Percentiles rank a stretch among this genome's conserved stretches.
phyloP scores from a whole-genome alignment of 2,113 vertebrate species.

The Terrapene triunguis region DNA sequence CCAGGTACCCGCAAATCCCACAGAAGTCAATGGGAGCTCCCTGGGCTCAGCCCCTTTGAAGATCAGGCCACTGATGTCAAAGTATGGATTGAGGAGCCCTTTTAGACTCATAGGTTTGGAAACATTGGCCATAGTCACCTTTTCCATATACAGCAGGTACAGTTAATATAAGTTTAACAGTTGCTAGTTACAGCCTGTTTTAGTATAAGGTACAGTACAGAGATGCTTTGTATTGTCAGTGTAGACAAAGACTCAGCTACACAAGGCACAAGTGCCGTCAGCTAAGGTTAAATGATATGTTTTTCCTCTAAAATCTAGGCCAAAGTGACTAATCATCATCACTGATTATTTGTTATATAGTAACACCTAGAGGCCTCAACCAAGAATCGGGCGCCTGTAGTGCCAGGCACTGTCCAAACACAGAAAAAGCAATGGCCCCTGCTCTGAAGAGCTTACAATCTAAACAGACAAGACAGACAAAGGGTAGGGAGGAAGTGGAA shows the following conservation, averaged over 20 bases:
- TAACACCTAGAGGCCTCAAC: neutral
- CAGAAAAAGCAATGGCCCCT: neutral
- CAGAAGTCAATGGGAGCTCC: neutral
- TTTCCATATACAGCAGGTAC: neutral
- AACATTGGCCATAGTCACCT: neutral
- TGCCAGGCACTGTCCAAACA: neutral
- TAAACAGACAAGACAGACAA: neutral
- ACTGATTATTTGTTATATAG: neutral
- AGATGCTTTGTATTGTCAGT: neutral
- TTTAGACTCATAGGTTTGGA: neutral
- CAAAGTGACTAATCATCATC: neutral
- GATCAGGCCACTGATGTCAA: no score
- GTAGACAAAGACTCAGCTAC: neutral
- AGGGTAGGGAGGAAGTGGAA: neutral
- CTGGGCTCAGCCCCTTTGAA: neutral
- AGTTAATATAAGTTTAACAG: no score
- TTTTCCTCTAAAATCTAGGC: neutral
- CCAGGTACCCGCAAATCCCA: neutral
- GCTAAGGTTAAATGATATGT: neutral
- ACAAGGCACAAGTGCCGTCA: neutral
- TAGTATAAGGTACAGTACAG: neutral
- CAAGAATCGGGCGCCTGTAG: neutral
- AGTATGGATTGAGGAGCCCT: neutral
- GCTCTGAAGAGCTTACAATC: neutral
- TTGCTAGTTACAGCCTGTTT: neutral